These are phyloP conservation scores for Melanerpes formicivorus DNA, from an alignment of 2,113 vertebrate genomes.

Conservation along the genomic window DNA sequence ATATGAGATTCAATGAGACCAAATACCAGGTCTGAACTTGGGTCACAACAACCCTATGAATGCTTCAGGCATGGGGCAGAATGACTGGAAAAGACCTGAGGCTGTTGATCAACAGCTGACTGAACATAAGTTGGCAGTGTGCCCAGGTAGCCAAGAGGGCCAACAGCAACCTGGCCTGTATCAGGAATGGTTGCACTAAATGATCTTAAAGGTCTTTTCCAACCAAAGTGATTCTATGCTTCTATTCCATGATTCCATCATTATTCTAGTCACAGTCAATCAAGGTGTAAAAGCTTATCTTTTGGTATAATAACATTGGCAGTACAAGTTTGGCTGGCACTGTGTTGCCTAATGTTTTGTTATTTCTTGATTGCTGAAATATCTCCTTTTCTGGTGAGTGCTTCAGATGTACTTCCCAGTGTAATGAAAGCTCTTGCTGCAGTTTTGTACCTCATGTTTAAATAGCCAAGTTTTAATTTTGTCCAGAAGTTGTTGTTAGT, in stretches of 20 bases:
- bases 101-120: no score
- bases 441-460: accelerated
- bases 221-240: neutral
- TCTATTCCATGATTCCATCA: accelerated
- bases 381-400: neutral
- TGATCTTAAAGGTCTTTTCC: no score
- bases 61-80: no score
- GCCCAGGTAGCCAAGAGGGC: no score
- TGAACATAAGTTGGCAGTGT: no score
- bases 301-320: neutral
- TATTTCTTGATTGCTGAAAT: neutral
- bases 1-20: no score
- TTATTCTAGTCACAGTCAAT: neutral
- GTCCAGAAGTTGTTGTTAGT: accelerated
- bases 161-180: no score
- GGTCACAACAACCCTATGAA: no score
- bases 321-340: no score
- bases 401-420: neutral
- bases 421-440: accelerated
- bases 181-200: no score
- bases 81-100: no score
- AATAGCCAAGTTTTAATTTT: neutral
- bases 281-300: neutral
- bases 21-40: no score
- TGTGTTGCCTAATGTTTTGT: neutral